Evolutionary conservation across 2,888 invertebrate genomes (phyloP).

Genomic region (Dryocosmus kuriphilus): DNA sequence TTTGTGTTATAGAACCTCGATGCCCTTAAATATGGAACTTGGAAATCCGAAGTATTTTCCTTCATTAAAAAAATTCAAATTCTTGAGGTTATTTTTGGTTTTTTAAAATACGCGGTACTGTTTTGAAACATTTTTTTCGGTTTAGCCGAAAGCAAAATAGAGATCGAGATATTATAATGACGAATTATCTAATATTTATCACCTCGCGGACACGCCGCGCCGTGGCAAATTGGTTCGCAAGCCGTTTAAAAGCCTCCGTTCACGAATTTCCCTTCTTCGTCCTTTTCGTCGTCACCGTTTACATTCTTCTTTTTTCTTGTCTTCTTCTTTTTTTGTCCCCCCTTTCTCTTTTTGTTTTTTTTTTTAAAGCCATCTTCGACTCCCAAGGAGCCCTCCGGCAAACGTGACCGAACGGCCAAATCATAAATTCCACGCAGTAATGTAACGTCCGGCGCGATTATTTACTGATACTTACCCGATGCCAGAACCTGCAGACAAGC

Average conservation of each 20-base stretch:
- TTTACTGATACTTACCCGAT: conserved; percentile 75
- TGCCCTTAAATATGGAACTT: too few species aligned
- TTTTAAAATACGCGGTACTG: too few species aligned
- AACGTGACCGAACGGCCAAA: conserved; percentile 71
- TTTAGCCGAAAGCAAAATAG: background rate
- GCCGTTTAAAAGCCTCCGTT: conserved; percentile 62
- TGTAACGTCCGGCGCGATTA: conserved; percentile 75
- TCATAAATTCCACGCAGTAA: conserved; percentile 75
- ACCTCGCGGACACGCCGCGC: conserved; percentile 63
- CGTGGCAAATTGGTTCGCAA: conserved; percentile 70
- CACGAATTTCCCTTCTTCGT: conserved; percentile 49
- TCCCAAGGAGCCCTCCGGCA: conserved; percentile 65
- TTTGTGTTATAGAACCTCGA: too few species aligned
- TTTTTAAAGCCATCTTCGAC: conserved; percentile 60
- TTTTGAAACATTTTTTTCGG: background rate
- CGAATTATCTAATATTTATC: conserved; percentile 67
- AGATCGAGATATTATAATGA: conserved; percentile 36
- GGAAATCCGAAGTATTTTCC: too few species aligned
- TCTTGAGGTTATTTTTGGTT: too few species aligned
- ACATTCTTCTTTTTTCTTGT: conserved; percentile 47
- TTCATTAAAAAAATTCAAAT: too few species aligned
- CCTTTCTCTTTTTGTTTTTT: conserved; percentile 55
- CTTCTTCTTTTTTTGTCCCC: conserved; percentile 34
- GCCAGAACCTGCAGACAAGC: conserved; percentile 57
- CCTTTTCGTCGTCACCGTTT: conserved; percentile 44